phyloP scores from a whole-genome alignment of 37 sponge, comb jelly and placozoan species.

The Ianthella basta region DNA sequence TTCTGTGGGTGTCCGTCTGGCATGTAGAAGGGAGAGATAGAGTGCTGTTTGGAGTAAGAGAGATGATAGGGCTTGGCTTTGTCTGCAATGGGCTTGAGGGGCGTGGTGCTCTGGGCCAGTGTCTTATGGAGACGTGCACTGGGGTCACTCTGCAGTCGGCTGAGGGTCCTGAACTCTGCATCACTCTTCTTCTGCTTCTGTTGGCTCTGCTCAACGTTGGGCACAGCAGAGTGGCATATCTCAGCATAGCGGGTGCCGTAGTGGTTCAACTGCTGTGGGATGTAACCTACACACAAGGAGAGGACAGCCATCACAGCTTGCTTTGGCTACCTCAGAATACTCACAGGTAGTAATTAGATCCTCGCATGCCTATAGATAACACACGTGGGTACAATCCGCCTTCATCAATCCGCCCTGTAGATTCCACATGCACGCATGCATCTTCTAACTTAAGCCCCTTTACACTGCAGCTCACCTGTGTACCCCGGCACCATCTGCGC shows the following conservation, averaged over 20 bases:
- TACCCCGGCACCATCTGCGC: slow-evolving; percentile 95
- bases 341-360: too few species aligned
- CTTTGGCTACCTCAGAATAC: too few species aligned
- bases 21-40: slow-evolving; percentile 72
- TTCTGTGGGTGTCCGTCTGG: slow-evolving; percentile 79
- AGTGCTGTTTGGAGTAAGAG: slow-evolving; percentile 67
- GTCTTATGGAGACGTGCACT: neutral
- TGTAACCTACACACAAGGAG: slow-evolving; percentile 87
- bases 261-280: slow-evolving; percentile 85
- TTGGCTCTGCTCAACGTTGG: slow-evolving; percentile 74
- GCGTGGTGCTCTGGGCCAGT: slow-evolving; percentile 51
- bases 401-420: too few species aligned
- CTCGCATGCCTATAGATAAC: too few species aligned
- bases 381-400: too few species aligned
- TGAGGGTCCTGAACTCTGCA: slow-evolving; percentile 42
- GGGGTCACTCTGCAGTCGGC: slow-evolving; percentile 42
- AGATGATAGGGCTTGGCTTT: slow-evolving; percentile 70
- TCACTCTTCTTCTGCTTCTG: slow-evolving; percentile 42
- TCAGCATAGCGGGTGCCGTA: slow-evolving; percentile 92
- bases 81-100: slow-evolving; percentile 56
- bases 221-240: slow-evolving; percentile 80
- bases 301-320: too few species aligned
- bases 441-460: too few species aligned
- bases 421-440: too few species aligned
- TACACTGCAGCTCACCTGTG: slow-evolving; percentile 78